Percentiles rank a stretch among this genome's conserved stretches.
phyloP scores from a whole-genome alignment of 2,888 invertebrate genomes.

The Caenorhabditis imperialis region DNA sequence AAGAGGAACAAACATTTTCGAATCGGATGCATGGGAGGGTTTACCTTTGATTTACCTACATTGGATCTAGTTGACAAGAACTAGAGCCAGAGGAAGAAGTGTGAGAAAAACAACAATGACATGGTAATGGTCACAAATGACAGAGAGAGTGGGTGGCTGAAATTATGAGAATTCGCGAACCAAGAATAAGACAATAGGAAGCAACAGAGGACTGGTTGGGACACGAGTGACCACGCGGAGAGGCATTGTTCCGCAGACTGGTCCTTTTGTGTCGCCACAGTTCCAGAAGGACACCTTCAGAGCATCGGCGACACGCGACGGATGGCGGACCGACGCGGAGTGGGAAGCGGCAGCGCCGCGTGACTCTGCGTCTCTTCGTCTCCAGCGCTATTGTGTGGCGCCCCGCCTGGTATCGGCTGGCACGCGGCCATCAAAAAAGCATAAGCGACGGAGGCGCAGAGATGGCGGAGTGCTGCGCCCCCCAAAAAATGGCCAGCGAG shows the following conservation, averaged over 20 bases:
- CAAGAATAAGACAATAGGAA: conserved; percentile 18
- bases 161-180: conserved; percentile 1
- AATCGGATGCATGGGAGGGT: background rate
- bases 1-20: conserved; percentile 24
- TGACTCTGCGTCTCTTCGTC: conserved; percentile 38
- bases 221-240: conserved; percentile 18
- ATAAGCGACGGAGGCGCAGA: conserved; percentile 30
- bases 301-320: background rate
- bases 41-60: background rate
- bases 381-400: conserved; percentile 19
- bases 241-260: conserved; percentile 22
- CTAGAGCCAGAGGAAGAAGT: background rate
- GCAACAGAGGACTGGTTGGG: conserved; percentile 11
- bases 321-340: conserved; percentile 10
- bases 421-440: conserved; percentile 23
- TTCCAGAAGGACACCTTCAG: background rate
- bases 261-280: conserved; percentile 10
- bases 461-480: background rate
- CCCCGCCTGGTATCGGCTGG: conserved; percentile 45
- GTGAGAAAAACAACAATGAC: background rate
- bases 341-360: conserved; percentile 8
- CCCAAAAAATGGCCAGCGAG: conserved; percentile 28
- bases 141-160: conserved; percentile 12
- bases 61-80: background rate
- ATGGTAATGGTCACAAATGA: conserved; percentile 19